Base-by-base conservation (phyloP, 2,888 invertebrate genomes). In the Hedya salicella region DNA sequence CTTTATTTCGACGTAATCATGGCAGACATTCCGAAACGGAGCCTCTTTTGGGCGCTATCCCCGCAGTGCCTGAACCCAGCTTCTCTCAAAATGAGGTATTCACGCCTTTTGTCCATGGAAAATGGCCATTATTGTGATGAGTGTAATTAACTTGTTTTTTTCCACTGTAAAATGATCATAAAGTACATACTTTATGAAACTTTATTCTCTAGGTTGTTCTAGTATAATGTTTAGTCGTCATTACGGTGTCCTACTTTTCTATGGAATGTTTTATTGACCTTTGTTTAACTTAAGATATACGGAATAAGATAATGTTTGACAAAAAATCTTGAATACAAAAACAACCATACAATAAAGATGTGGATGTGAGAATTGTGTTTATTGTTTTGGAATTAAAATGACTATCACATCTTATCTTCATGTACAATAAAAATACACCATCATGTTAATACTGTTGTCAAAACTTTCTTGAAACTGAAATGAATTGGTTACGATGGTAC, bases 11-110 rank as follows among this genome's bases (percentile, higher is more conserved):
- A 69, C 78, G 80, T 60, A 67, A 72, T 59, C 70, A 74, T 25
- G 77, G 76, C 49, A 82, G 78, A 65, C 78, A 81, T 60, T 69
- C 79, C 1, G 90, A 89, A 69, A 80, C 78, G 6, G 87, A 89
- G 71, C 89, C 89, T 0, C 78, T 91, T 53, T 68, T 91, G 60
- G 74, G 85, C 17, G 82, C 86, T 11, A 76, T 83, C 68, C 82
- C 85, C 11, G 78, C 68, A 59, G 32, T 74, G 14, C 68, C 70
- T 59, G 80, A 79, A 14, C 66, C 80, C 4, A 80, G 74, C 68
- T 71, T 56, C 60, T 76, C 72, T 65, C 72, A 78, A 68, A 70
- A 83, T 84, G 88, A 83, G 88, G 90, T 88, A 66, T 19, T 57
- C 40, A 39, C 16, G 30, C 6, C n/a, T 39, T 25, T 6, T 6